phyloP scores from a whole-genome alignment of 1,140 invertebrate genomes.

The Oncopeltus fasciatus region DNA sequence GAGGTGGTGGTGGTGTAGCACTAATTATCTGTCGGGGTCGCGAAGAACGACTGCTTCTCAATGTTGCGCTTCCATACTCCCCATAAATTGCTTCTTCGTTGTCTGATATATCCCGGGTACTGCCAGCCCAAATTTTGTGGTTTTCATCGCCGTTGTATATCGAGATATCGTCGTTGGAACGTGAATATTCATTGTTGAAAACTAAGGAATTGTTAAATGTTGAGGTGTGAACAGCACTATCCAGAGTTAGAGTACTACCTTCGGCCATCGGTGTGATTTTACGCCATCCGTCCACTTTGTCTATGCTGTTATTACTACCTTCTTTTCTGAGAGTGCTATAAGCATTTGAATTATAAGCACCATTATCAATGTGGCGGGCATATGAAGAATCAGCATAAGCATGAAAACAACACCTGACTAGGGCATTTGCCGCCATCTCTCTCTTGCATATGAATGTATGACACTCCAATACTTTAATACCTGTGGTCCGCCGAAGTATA shows the following conservation, averaged over 20 bases:
- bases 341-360: conserved; percentile 31
- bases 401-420: conserved; percentile 87
- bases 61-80: conserved; percentile 52
- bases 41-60: conserved; percentile 48
- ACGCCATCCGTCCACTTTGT: conserved; percentile 38
- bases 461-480: conserved; percentile 98
- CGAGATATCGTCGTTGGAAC: conserved; percentile 48
- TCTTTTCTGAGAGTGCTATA: conserved; percentile 34
- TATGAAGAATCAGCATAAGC: conserved; percentile 88
- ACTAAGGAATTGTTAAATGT: conserved; percentile 23
- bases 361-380: conserved; percentile 60
- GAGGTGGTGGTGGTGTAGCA: conserved; percentile 61
- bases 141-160: conserved; percentile 82
- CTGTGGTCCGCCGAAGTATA: conserved; percentile 83
- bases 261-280: conserved; percentile 29
- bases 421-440: conserved; percentile 84
- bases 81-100: conserved; percentile 49
- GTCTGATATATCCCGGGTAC: conserved; percentile 52
- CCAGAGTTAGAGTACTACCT: conserved; percentile 39
- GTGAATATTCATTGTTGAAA: conserved; percentile 39
- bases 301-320: conserved; percentile 25
- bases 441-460: conserved; percentile 96
- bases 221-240: conserved; percentile 26
- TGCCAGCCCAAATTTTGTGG: conserved; percentile 78
- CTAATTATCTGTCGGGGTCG: conserved; percentile 64